phyloP scores from a whole-genome alignment of 1,140 invertebrate genomes.

The Aphelenchoides besseyi region DNA sequence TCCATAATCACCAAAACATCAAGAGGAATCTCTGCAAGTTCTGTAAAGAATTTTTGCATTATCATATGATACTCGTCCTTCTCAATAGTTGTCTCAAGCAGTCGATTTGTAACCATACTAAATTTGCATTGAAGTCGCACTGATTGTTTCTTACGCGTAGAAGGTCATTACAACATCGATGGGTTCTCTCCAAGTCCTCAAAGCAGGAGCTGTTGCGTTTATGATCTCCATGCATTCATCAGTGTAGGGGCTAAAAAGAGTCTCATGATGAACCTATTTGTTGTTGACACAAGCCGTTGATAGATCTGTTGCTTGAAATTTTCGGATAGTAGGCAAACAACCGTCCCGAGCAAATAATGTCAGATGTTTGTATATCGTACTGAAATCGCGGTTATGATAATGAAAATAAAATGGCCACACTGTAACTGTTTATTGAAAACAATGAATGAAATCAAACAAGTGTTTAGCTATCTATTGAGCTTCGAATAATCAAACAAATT shows the following conservation, averaged over 20 bases:
- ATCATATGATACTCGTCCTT: not conserved
- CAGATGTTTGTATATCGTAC: not conserved
- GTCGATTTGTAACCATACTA: not conserved
- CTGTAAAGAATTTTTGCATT: not conserved
- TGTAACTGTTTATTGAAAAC: no score
- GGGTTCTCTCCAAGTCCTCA: not conserved
- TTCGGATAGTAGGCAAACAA: not conserved
- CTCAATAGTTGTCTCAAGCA: not conserved
- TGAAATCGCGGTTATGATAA: not conserved
- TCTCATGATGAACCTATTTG: not conserved
- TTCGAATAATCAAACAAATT: not conserved
- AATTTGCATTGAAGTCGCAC: no score
- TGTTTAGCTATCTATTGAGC: no score
- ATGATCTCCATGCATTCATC: not conserved
- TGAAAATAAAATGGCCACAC: no score
- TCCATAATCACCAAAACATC: not conserved
- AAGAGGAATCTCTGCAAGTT: not conserved
- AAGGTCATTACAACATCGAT: not conserved
- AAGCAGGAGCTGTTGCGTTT: no score
- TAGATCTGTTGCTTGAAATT: not conserved
- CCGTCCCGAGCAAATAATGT: no score
- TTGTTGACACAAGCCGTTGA: not conserved
- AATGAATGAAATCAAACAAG: no score
- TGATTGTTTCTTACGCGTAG: no score
- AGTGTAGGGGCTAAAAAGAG: not conserved